Evolutionary conservation across 2,888 invertebrate genomes (phyloP), one percentile per base, ranked within the genome.

Genomic region (Nasonia oneida): DNA sequence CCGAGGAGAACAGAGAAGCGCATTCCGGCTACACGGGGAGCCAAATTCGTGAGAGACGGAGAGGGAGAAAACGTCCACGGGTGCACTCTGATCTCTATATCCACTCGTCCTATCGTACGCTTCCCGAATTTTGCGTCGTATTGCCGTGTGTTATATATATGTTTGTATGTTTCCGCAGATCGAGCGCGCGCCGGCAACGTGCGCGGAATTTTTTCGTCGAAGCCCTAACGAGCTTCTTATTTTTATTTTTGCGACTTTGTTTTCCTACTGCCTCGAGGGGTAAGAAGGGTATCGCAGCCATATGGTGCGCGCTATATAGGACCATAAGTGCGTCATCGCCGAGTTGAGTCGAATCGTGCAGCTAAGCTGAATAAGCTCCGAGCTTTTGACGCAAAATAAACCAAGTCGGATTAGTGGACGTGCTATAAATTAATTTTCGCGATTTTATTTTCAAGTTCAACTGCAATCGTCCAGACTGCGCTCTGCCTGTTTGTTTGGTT

Each of bases 11-110:
- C 8, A 67, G 29, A 33, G 33, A 67, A n/a, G 33, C 33, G 14
- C 23, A 73, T 73, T 23, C 42, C 37, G 4, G n/a, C 74, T 80
- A 75, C 75, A 80, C 84, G 70, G 84, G 79, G 84, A 78, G 75
- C 57, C 75, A 57, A n/a, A 14, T 2, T 78, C 2, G 18, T 18
- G 10, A 39, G 37, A n/a, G 53, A 53, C 15, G n/a, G 1, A 37
- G 42, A 29, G 15, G 8, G 23, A n/a, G 2, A 61, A 2, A 23
- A 61, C 61, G 61, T 61, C 0, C n/a, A 61, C 10, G 23, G 23
- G 23, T 78, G 79, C 83, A 79, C 83, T 84, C 79, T 84, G 83
- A 79, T 84, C 78, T 78, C 64, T 53, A 10, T 75, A 57, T 79
- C 53, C 29, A 6, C 12, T 15, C 4, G 23, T 50, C 53, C 15